These are phyloP conservation scores for Malurus melanocephalus DNA, from an alignment of 2,113 vertebrate genomes.

Conservation along the genomic window DNA sequence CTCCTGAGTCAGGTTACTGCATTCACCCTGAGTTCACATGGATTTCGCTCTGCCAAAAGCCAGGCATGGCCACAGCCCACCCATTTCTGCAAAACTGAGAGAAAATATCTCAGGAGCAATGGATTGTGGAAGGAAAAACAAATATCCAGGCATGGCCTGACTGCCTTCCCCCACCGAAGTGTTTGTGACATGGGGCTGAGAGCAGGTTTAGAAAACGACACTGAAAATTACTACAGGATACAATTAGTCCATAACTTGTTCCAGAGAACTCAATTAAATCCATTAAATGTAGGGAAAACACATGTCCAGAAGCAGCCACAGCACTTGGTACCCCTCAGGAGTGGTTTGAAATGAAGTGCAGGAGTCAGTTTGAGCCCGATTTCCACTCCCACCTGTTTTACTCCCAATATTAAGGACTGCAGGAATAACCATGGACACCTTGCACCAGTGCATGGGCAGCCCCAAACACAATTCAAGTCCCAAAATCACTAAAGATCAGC, in stretches of 20 bases:
- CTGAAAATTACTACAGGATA: not conserved
- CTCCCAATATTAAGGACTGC: not conserved
- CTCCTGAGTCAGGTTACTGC: not conserved
- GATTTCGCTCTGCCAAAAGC: not conserved
- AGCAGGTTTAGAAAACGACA: not conserved
- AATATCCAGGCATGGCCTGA: not conserved
- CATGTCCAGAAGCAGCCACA: not conserved
- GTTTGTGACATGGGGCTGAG: not conserved
- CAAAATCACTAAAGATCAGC: not conserved
- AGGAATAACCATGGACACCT: not conserved
- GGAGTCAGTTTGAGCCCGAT: not conserved
- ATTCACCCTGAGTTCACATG: not conserved
- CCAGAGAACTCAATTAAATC: not conserved
- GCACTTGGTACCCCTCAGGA: not conserved
- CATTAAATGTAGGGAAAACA: not conserved
- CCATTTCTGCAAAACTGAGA: not conserved
- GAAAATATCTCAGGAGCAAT: not conserved
- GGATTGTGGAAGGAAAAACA: not conserved
- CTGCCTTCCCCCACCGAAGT: not conserved
- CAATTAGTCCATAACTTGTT: not conserved
- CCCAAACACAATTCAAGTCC: not conserved
- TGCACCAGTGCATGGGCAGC: not conserved
- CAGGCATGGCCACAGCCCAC: not conserved
- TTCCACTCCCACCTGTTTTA: not conserved
- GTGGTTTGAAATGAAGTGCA: accelerated